Evolutionary conservation across 1,140 invertebrate species (phyloP).

Genomic region (Papilio helenus): DNA sequence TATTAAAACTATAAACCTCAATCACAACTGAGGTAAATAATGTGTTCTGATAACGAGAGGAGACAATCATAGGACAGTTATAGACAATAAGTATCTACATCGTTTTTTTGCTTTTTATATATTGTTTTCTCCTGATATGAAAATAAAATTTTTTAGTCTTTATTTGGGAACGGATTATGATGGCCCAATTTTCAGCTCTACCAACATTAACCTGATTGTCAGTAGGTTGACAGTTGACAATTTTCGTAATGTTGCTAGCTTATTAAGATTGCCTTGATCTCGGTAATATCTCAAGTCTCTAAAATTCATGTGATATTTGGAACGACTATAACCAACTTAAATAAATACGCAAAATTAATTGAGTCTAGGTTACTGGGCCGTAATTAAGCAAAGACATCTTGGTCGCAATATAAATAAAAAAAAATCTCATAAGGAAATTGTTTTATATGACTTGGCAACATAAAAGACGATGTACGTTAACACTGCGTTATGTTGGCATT

Average conservation of each 20-base stretch:
- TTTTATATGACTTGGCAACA: neutral
- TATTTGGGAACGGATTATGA: neutral
- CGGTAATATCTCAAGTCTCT: neutral
- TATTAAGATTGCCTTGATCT: neutral
- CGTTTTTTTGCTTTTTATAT: too few relatives aligned
- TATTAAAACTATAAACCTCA: neutral
- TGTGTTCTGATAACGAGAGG: too few relatives aligned
- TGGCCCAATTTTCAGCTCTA: slow-evolving; percentile 6
- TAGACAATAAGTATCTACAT: too few relatives aligned
- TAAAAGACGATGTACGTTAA: slow-evolving; percentile 44
- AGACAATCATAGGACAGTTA: too few relatives aligned
- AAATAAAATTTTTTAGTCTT: neutral
- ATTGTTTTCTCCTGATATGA: too few relatives aligned
- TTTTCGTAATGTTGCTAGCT: neutral
- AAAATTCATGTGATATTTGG: too few relatives aligned
- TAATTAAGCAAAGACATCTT: too few relatives aligned
- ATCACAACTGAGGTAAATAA: neutral
- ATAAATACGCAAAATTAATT: too few relatives aligned
- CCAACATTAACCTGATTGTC: neutral
- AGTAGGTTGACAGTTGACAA: neutral
- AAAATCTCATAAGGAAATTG: neutral
- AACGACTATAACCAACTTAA: too few relatives aligned
- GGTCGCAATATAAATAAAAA: too few relatives aligned
- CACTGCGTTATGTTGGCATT: slow-evolving; percentile 46
- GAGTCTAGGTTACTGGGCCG: too few relatives aligned